These are phyloP conservation scores for Gryllus bimaculatus DNA, from an alignment of 1,140 invertebrate species.

Conservation along the genomic window DNA sequence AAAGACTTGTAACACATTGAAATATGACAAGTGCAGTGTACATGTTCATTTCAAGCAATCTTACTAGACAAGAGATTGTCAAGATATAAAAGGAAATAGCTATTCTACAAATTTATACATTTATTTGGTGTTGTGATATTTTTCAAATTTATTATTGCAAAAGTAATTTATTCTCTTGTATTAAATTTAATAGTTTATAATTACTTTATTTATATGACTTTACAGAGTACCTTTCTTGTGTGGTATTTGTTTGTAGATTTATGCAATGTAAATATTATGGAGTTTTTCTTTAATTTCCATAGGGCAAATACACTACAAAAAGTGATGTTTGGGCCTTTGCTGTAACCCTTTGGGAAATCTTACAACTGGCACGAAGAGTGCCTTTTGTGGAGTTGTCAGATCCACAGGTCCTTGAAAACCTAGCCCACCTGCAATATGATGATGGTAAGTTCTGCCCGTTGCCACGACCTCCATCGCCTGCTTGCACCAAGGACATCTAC, in stretches of 20 bases:
- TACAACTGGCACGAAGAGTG: slow-evolving; percentile 51
- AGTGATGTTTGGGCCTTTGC: slow-evolving; percentile 71
- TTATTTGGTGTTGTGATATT: too few relatives aligned
- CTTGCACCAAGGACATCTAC: slow-evolving; percentile 73
- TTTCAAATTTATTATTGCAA: too few relatives aligned
- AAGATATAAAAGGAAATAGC: too few relatives aligned
- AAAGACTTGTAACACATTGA: too few relatives aligned
- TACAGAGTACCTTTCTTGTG: background rate
- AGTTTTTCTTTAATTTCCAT: slow-evolving; percentile 12
- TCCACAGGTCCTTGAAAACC: slow-evolving; percentile 60
- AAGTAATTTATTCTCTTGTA: background rate
- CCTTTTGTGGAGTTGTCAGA: slow-evolving; percentile 65
- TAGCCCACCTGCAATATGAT: slow-evolving; percentile 52
- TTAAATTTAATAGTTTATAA: background rate
- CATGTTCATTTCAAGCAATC: background rate
- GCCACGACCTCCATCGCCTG: slow-evolving; percentile 48
- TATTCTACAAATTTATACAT: too few relatives aligned
- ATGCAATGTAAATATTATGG: background rate
- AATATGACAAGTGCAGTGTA: too few relatives aligned
- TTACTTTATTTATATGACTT: background rate
- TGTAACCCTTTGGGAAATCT: slow-evolving; percentile 66
- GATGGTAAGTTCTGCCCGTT: slow-evolving; percentile 54
- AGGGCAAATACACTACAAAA: slow-evolving; percentile 56
- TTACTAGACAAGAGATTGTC: too few relatives aligned
- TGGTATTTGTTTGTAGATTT: background rate